Conservation (phyloP, 2,888 invertebrate species). For the Oscheius sp. region DNA sequence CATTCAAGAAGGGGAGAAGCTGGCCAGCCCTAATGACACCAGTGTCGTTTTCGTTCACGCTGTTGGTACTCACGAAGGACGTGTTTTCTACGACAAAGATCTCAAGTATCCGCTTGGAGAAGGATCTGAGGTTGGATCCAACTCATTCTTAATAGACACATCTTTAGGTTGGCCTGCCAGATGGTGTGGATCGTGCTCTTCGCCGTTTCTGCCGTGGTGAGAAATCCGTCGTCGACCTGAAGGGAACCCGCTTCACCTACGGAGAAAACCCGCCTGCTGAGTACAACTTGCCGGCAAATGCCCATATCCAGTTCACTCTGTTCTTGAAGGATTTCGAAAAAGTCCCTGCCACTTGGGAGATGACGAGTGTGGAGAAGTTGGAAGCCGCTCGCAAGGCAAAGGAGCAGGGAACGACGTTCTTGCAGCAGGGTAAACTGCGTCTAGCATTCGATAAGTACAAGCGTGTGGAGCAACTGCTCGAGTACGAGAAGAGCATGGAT, state of each 20-base stretch:
- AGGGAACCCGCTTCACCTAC: constrained; percentile 62
- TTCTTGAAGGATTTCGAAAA: constrained; percentile 87
- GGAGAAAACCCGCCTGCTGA: constrained; percentile 77
- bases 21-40: constrained; percentile 84
- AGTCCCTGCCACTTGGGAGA: constrained; percentile 85
- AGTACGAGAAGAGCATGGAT: constrained; percentile 72
- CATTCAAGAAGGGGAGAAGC: constrained; percentile 82
- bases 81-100: constrained; percentile 85
- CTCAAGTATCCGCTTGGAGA: constrained; percentile 88
- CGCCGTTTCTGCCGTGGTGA: constrained; percentile 80
- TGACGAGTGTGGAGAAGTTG: constrained; percentile 84
- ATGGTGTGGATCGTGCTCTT: constrained; percentile 86
- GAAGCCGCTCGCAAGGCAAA: constrained; percentile 86
- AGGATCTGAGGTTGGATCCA: constrained; percentile 79
- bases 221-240: constrained; percentile 63
- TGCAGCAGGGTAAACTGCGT: constrained; percentile 81
- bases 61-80: constrained; percentile 80
- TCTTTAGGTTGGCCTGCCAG: constrained; percentile 79
- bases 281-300: constrained; percentile 84
- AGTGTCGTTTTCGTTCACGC: constrained; percentile 85
- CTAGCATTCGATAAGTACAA: constrained; percentile 89
- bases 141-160: background rate
- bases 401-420: constrained; percentile 90
- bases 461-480: constrained; percentile 81
- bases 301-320: constrained; percentile 85